Conservation (phyloP, 2,113 vertebrate species). For the Hemichromis elongatus region DNA sequence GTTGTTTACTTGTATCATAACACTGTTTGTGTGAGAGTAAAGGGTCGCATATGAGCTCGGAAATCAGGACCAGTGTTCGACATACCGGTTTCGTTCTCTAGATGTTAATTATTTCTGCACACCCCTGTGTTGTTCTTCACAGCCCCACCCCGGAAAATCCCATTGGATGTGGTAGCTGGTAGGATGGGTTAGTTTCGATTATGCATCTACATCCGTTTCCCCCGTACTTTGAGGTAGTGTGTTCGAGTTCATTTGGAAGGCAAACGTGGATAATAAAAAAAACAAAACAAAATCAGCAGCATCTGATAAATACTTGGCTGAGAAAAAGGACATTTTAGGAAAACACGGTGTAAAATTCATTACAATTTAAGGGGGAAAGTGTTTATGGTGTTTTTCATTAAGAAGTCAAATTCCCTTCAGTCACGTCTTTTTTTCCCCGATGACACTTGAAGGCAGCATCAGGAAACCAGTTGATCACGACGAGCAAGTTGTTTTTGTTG, state of each 20-base stretch:
- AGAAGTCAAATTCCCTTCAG: background rate
- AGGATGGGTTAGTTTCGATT: background rate
- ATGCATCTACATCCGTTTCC: background rate
- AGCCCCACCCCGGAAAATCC: rapidly evolving
- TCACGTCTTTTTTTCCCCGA: background rate
- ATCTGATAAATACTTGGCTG: rapidly evolving
- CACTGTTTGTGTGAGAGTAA: background rate
- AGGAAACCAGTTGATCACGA: background rate
- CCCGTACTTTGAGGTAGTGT: rapidly evolving
- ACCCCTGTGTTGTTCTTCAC: background rate
- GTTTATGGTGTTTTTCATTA: rapidly evolving
- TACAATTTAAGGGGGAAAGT: background rate
- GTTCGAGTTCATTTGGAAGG: background rate
- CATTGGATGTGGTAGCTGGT: rapidly evolving
- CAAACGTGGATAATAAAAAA: rapidly evolving
- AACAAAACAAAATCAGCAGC: rapidly evolving
- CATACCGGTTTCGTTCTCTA: background rate
- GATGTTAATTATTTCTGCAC: background rate
- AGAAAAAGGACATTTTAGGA: background rate
- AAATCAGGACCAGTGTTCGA: background rate
- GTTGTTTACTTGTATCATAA: background rate
- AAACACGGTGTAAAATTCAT: background rate
- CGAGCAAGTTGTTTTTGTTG: background rate
- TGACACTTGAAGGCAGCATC: background rate
- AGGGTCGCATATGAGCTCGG: background rate